Base-by-base conservation (phyloP, 2,797 vertebrate genomes). In the Lacerta agilis region DNA sequence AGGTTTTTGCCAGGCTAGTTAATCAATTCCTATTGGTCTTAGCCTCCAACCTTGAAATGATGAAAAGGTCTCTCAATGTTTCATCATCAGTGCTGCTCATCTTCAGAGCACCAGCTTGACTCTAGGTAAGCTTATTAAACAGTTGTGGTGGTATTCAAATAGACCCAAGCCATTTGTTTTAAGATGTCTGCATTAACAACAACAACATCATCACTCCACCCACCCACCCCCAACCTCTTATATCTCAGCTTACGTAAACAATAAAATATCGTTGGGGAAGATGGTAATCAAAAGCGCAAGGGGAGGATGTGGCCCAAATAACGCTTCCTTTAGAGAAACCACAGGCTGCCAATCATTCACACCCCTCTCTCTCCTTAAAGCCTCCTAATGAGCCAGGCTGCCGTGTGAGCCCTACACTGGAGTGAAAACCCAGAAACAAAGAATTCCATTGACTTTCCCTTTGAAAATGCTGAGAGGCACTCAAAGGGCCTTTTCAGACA, bases 51-150 rank as follows among this genome's bases (percentile, higher is more conserved):
- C 17, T 4, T 78, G 78, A 89, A 93, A 94, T 93, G 90, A 95
- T 95, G 94, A 95, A 92, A 91, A 79, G 41, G 64, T 89, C 86
- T 79, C 91, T 85, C 27, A 9, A 83, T 79, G 91, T 92, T 95
- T 88, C 93, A 95, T 95, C 93, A 94, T 95, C 91, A 95, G 88
- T 76, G 72, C 79, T 82, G 93, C 90, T 36, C 61, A 82, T 95
- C 87, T 94, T 89, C 81, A 90, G 78, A 94, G 71, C 8, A 38
- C 69, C 64, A 69, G 76, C n/a, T 0, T 86, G 86, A 88, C 93
- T 88, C 90, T 87, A 67, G 73, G 55, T 75, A 76, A 83, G 36
- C 79, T 86, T 2, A 89, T 76, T 85, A 80, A 58, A 71, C 93
- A 90, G 72, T 72, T 38, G 82, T 58, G 77, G 27, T 41, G 69